phyloP scores from a whole-genome alignment of 2,888 invertebrate species.

The Pseudanteris insignis region DNA sequence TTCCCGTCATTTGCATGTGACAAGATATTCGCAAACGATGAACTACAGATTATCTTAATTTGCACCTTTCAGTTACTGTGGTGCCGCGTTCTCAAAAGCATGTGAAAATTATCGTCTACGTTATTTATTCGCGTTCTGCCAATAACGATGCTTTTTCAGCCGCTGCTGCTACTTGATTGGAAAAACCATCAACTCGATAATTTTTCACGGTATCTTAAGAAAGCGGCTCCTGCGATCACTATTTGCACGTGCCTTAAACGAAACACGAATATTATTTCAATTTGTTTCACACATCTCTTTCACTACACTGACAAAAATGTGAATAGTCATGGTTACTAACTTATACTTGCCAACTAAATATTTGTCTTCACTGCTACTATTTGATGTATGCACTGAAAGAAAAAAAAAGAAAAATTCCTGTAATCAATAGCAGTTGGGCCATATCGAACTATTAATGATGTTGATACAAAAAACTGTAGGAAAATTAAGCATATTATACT shows the following conservation, averaged over 20 bases:
- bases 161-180: constrained; percentile 13
- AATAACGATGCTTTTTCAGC: constrained; percentile 25
- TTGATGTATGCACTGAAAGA: too few relatives aligned
- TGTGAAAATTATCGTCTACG: constrained; percentile 42
- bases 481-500: too few relatives aligned
- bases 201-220: constrained; percentile 24
- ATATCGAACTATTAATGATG: too few relatives aligned
- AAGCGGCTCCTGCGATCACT: constrained; percentile 20
- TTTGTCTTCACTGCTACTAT: too few relatives aligned
- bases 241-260: constrained; percentile 6
- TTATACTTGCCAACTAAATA: too few relatives aligned
- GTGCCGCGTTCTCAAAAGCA: constrained; percentile 30
- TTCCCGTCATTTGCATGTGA: constrained; percentile 34
- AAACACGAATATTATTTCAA: too few relatives aligned
- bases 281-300: too few relatives aligned
- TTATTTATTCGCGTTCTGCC: constrained; percentile 34
- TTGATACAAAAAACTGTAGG: too few relatives aligned
- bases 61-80: constrained; percentile 31
- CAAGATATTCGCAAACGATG: constrained; percentile 26
- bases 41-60: constrained; percentile 40
- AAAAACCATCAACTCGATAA: constrained; percentile 18
- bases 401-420: too few relatives aligned
- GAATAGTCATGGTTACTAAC: too few relatives aligned
- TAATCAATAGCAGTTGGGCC: too few relatives aligned
- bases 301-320: too few relatives aligned